Evolutionary conservation across 2,888 invertebrate species (phyloP).

Genomic region (Crossocerus cetratus): DNA sequence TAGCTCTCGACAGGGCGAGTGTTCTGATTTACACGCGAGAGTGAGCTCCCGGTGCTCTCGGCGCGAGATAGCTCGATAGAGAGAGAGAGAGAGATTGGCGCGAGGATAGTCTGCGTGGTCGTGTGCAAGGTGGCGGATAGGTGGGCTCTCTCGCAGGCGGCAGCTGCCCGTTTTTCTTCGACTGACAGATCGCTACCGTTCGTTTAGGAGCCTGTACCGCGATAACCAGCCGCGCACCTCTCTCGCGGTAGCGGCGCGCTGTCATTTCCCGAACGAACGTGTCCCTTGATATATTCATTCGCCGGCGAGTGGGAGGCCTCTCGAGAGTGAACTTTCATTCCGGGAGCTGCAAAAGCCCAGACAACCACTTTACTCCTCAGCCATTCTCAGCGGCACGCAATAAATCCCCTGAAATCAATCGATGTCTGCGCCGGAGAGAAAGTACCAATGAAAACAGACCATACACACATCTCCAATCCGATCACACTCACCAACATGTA

Average conservation of each 20-base stretch:
- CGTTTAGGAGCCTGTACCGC: constrained; percentile 55
- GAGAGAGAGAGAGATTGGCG: constrained; percentile 40
- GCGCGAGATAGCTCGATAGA: background rate
- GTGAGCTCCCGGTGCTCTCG: background rate
- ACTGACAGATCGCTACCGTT: constrained; percentile 67
- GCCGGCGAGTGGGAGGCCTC: constrained; percentile 35
- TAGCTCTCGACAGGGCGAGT: background rate
- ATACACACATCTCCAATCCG: too few species aligned
- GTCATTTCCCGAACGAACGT: constrained; percentile 50
- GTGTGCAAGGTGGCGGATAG: constrained; percentile 35
- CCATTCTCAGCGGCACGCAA: too few species aligned
- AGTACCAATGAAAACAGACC: too few species aligned
- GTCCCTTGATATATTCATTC: constrained; percentile 41
- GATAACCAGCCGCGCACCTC: constrained; percentile 44
- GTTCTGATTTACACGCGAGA: background rate
- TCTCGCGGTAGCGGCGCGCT: constrained; percentile 39
- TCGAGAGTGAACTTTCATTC: constrained; percentile 25
- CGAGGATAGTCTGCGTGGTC: constrained; percentile 37
- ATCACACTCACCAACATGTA: too few species aligned
- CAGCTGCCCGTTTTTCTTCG: constrained; percentile 55
- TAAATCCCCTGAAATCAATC: too few species aligned
- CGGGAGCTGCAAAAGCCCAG: background rate
- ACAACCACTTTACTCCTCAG: too few species aligned
- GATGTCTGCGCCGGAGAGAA: too few species aligned
- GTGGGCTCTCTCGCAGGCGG: constrained; percentile 25